Evolutionary conservation across 2,113 vertebrate genomes (phyloP).

Genomic region (Heptranchias perlo): DNA sequence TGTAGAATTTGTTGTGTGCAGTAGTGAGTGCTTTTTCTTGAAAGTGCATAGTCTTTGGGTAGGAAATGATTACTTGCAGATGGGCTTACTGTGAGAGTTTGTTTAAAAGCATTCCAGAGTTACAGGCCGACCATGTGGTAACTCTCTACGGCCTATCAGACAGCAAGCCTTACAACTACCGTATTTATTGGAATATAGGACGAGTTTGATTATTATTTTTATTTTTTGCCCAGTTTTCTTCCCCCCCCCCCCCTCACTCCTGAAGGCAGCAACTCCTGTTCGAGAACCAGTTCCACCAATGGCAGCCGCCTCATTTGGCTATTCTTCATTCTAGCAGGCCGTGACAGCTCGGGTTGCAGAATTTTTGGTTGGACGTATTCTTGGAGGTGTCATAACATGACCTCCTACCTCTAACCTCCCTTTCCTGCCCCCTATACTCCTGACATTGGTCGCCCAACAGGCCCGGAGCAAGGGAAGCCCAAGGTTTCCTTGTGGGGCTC

Average conservation of each 20-base stretch:
- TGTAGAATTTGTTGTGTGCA: slow-evolving; percentile 31
- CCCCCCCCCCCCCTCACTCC: neutral
- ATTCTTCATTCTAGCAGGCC: neutral
- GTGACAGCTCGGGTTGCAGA: neutral
- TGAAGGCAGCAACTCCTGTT: neutral
- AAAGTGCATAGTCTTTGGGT: slow-evolving; percentile 20
- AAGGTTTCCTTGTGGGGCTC: too few relatives aligned
- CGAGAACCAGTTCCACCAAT: neutral
- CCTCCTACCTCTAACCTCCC: too few relatives aligned
- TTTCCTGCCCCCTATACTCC: too few relatives aligned
- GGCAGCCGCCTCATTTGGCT: neutral
- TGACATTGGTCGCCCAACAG: too few relatives aligned
- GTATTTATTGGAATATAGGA: slow-evolving; percentile 4
- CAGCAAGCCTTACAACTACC: neutral
- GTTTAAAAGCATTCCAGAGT: slow-evolving; percentile 11
- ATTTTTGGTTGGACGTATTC: too few relatives aligned
- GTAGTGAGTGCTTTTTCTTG: slow-evolving; percentile 14
- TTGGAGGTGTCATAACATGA: too few relatives aligned
- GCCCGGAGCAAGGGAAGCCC: too few relatives aligned
- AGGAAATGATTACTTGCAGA: slow-evolving; percentile 26
- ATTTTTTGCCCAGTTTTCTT: neutral
- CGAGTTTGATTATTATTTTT: neutral
- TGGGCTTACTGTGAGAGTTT: slow-evolving; percentile 34
- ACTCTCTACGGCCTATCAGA: neutral
- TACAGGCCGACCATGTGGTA: neutral